Base-by-base conservation (phyloP, 2,888 invertebrate genomes). In the Drosophila leonis region DNA sequence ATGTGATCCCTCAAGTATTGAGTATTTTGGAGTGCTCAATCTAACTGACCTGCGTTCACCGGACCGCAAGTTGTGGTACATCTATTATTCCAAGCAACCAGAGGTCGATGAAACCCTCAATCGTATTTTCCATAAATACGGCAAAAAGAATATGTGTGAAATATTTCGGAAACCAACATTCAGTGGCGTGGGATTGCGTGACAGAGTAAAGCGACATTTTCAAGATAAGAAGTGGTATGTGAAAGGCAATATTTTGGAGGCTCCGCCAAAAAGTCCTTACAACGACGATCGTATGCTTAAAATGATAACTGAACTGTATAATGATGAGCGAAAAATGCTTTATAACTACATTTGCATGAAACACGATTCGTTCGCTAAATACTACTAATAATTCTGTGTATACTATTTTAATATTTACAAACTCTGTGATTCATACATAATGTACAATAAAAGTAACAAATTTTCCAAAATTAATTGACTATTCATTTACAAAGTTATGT, bases 131-230 rank as follows among this genome's bases (percentile, higher is more conserved):
- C 54, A 82, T 33, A 85, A 82, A 54, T 90, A 77, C 37, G 84
- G 88, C 2, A 90, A 90, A 31, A 85, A 82, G 66, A 88, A 84
- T 48, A 57, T 88, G 67, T 75, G 64, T 24, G 84, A 84, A 29
- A 59, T 84, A 42, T 88, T 88, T 35, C 72, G 85, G 3, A 85
- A 77, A 4, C 78, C 83, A 1, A 56, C 78, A 0, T 88, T 71
- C 20, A 82, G 86, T n/a, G 84, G 84, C 1, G 33, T 65, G 13
- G 70, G 55, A 2, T 24, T 84, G 27, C 70, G 86, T 3, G 66
- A 65, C 7, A 65, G 57, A 44, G 85, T 90, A 1, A 90, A 85
- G 42, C 62, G 66, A 6, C 63, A 77, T 52, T 84, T 90, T 13
- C 9, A 48, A 7, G 65, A 67, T 12, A 37, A 77, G 7, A 89